Conservation (phyloP, 1,140 invertebrate species). For the Campoletis sonorensis region DNA sequence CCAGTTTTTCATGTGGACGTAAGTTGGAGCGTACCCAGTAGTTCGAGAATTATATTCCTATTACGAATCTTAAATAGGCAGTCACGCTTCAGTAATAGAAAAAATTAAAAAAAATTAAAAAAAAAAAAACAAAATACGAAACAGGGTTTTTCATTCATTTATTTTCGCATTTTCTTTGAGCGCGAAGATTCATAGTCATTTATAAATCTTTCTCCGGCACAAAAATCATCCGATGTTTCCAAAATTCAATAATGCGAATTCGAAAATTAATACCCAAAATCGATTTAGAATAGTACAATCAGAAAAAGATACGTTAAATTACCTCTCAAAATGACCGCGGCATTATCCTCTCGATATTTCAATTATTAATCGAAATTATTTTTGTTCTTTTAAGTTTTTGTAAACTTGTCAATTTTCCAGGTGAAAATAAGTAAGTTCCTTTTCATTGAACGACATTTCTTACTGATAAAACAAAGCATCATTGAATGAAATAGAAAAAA, state of each 20-base stretch:
- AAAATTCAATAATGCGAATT: background rate
- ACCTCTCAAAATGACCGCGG: no score
- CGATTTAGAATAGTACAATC: no score
- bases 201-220: background rate
- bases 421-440: no score
- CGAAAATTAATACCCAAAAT: background rate
- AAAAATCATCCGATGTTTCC: background rate
- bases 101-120: no score
- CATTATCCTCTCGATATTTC: no score
- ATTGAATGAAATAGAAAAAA: no score
- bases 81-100: conserved; percentile 56
- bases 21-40: conserved; percentile 74
- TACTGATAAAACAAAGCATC: no score
- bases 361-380: no score
- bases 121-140: conserved; percentile 8
- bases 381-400: no score
- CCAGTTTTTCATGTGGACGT: conserved; percentile 77
- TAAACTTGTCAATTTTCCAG: no score
- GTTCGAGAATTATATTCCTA: conserved; percentile 61
- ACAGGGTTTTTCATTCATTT: background rate
- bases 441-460: no score
- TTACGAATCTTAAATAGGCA: conserved; percentile 61
- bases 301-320: no score
- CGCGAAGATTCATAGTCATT: background rate
- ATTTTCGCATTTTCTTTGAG: background rate